These are phyloP conservation scores for Bubalus kerabau DNA, from an alignment of 2,113 vertebrate species.

Conservation along the genomic window DNA sequence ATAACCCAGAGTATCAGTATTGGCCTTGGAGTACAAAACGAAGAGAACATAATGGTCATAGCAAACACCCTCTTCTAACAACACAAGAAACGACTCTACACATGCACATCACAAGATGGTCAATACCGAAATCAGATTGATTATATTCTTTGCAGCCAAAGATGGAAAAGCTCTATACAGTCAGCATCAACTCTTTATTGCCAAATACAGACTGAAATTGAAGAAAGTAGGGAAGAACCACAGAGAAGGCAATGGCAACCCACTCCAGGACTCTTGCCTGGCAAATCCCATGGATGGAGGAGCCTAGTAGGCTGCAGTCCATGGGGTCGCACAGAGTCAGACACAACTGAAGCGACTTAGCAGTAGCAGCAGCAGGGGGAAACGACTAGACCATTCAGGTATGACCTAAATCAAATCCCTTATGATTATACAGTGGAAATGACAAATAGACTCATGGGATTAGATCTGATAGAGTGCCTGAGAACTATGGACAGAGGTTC, in stretches of 20 bases:
- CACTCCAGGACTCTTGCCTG: too few relatives aligned
- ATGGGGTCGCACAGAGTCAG: too few relatives aligned
- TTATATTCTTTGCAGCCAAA: not conserved
- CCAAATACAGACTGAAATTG: not conserved
- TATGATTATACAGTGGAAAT: not conserved
- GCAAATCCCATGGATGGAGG: too few relatives aligned
- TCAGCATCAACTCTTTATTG: not conserved
- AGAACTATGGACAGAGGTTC: not conserved
- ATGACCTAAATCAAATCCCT: not conserved
- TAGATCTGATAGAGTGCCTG: not conserved
- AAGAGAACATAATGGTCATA: not conserved
- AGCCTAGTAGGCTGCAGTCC: too few relatives aligned
- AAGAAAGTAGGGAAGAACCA: not conserved
- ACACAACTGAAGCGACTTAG: too few relatives aligned
- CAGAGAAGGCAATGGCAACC: too few relatives aligned
- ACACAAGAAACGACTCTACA: not conserved
- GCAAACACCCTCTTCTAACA: not conserved
- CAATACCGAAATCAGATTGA: not conserved
- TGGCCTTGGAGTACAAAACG: not conserved
- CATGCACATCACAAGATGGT: not conserved
- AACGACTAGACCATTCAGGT: not conserved
- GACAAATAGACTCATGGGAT: not conserved
- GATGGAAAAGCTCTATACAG: not conserved
- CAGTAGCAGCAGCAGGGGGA: not conserved
- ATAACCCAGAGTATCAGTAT: not conserved